Percentiles rank a stretch among this genome's conserved stretches.
Conservation (phyloP, 2,888 invertebrate species). For the Ditula angustiorana region DNA sequence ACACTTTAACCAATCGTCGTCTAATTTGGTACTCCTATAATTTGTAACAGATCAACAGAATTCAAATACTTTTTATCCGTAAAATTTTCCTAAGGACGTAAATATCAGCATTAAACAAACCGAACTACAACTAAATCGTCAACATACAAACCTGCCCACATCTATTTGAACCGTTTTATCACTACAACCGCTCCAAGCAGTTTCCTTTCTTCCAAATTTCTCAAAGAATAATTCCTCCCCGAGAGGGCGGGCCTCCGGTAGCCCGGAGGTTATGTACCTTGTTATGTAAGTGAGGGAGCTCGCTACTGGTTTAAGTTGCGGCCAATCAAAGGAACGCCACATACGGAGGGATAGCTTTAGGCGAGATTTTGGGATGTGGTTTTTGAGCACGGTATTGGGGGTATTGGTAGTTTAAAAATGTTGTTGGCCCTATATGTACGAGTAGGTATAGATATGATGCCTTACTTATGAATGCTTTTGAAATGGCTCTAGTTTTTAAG, state of each 20-base stretch:
- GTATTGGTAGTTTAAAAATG: not conserved
- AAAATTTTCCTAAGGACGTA: no score
- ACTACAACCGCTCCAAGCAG: not conserved
- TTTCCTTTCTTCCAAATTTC: conserved; percentile 11
- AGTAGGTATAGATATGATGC: no score
- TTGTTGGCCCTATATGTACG: not conserved
- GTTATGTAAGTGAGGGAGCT: conserved; percentile 57
- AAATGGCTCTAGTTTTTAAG: no score
- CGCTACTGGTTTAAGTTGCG: conserved; percentile 83
- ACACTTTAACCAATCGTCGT: no score
- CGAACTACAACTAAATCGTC: not conserved
- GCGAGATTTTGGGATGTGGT: conserved; percentile 47
- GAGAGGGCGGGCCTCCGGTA: conserved; percentile 66
- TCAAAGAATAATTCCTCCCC: conserved; percentile 50
- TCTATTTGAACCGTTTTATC: not conserved
- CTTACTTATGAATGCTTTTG: no score
- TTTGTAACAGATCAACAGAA: no score
- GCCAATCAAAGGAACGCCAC: conserved; percentile 70
- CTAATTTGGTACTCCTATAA: no score
- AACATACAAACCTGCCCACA: not conserved
- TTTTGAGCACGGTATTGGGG: conserved; percentile 27
- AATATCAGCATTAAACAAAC: no score
- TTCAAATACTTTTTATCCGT: no score
- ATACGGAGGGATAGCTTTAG: conserved; percentile 43
- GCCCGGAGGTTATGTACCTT: conserved; percentile 46